Evolutionary conservation across 2,797 vertebrate genomes (phyloP), one percentile per base, ranked within the genome.

Genomic region (Neomorphus geoffroyi): DNA sequence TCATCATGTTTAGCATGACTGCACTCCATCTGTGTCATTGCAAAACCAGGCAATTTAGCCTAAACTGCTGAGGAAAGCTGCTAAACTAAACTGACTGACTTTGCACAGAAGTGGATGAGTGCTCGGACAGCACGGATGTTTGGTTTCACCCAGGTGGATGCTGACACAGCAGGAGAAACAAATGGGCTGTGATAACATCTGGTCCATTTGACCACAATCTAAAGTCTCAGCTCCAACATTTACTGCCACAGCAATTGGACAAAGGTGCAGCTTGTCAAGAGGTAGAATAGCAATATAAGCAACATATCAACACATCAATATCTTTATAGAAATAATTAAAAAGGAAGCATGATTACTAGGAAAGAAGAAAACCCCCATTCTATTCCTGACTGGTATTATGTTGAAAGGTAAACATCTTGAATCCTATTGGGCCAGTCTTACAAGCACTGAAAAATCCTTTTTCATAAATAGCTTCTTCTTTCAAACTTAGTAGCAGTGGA

Each of bases 51-150:
- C 26, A 37, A 12, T 58, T 86, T 58, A 79, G 78, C 37, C 67
- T 46, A 51, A 84, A 57, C 71, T 78, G 30, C 18, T 80, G 28
- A 22, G 84, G 50, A n/a, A 79, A 64, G n/a, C 30, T 58, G 78
- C 62, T 79, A 16, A 83, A 69, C 41, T 43, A 14, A 69, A 74
- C 32, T 46, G 54, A 50, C 30, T 67, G 66, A 28, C 46, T 84
- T n/a, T 26, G 56, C 0, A 0, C 30, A 53, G 60, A 39, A 64
- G 48, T 2, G 3, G 50, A 30, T 30, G 46, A 61, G 43, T 15
- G 35, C 30, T 81, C 2, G 2, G 26, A 69, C 19, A 51, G 33
- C 33, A n/a, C 72, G 50, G 8, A 28, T 53, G 8, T 50, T 22
- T 51, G 45, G 26, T 61, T 78, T 80, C 39, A 22, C 27, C 48